phyloP scores from a whole-genome alignment of 1,140 invertebrate species.

The Lineus longissimus region DNA sequence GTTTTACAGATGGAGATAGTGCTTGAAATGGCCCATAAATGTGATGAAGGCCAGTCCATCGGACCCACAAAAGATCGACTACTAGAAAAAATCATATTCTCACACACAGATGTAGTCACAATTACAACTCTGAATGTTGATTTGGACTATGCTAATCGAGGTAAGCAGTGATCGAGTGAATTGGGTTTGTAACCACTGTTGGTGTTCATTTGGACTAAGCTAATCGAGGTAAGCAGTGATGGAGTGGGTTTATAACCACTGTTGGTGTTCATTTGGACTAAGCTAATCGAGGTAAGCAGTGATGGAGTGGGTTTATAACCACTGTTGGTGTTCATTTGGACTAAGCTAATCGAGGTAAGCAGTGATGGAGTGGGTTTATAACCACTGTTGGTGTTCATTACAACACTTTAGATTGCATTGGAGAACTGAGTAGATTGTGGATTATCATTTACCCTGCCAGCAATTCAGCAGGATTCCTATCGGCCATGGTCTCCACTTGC shows the following conservation, averaged over 20 bases:
- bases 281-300: neutral
- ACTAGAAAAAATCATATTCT: conserved; percentile 81
- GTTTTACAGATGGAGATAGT: conserved; percentile 70
- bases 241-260: neutral
- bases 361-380: neutral
- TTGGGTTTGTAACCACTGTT: neutral
- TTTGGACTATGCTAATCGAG: conserved; percentile 79
- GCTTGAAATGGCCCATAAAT: conserved; percentile 75
- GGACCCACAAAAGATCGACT: conserved; percentile 63
- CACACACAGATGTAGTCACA: conserved; percentile 73
- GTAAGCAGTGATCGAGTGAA: conserved; percentile 36
- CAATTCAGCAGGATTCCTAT: too few species aligned
- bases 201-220: neutral
- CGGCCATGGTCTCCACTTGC: neutral
- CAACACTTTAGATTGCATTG: too few species aligned
- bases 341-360: neutral
- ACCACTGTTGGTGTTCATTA: neutral
- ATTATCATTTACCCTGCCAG: too few species aligned
- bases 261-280: neutral
- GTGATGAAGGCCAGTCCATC: conserved; percentile 61
- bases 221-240: conserved; percentile 2
- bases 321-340: neutral
- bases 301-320: neutral
- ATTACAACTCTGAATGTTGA: conserved; percentile 78
- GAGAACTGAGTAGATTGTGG: too few species aligned